These are phyloP conservation scores for Aphaenogaster rudis DNA, from an alignment of 1,140 invertebrate species.

Conservation along the genomic window DNA sequence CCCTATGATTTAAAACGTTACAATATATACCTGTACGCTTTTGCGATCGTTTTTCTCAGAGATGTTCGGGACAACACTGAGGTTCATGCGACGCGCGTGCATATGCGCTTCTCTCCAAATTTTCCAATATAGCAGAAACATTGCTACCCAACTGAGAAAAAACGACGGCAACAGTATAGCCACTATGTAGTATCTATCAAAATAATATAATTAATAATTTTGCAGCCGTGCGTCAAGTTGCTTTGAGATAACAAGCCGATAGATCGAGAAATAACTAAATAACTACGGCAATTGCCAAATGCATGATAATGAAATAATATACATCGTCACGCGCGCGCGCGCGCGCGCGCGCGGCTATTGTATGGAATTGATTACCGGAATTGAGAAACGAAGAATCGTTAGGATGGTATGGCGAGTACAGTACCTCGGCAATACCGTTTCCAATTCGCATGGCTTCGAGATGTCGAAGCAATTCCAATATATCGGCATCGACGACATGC, in stretches of 20 bases:
- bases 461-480: slow-evolving; percentile 34
- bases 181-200: slow-evolving; percentile 16
- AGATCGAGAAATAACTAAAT: neutral
- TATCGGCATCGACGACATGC: slow-evolving; percentile 32
- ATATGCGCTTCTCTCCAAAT: slow-evolving; percentile 91
- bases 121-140: slow-evolving; percentile 91
- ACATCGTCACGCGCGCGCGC: neutral
- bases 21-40: slow-evolving; percentile 27
- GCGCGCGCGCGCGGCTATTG: neutral
- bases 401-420: neutral
- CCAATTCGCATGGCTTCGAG: neutral
- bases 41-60: slow-evolving; percentile 33
- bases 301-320: neutral
- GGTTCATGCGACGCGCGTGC: slow-evolving; percentile 89
- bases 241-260: neutral
- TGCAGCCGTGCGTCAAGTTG: neutral
- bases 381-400: neutral
- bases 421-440: slow-evolving; percentile 46
- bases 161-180: slow-evolving; percentile 90
- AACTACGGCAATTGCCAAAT: neutral
- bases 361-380: neutral
- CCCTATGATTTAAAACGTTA: neutral
- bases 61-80: slow-evolving; percentile 88
- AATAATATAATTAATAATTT: neutral
- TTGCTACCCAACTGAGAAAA: slow-evolving; percentile 90